phyloP scores from a whole-genome alignment of 2,888 invertebrate genomes.

The Drosophila formosana region DNA sequence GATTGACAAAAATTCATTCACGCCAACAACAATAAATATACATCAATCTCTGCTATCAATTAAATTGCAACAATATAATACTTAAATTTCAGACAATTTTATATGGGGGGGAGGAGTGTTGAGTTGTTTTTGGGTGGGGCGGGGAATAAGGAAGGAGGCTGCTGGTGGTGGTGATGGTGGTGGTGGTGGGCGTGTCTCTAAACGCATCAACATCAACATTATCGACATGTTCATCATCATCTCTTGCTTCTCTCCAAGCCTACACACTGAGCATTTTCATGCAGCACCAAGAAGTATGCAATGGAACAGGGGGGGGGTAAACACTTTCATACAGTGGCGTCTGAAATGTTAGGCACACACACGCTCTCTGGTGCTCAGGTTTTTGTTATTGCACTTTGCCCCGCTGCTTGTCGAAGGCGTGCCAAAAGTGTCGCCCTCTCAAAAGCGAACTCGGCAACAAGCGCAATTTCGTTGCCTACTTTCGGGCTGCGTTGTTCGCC shows the following conservation, averaged over 20 bases:
- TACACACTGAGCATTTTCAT: slow-evolving; percentile 36
- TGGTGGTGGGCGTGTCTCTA: slow-evolving; percentile 13
- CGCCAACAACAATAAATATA: slow-evolving; percentile 53
- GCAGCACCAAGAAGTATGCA: slow-evolving; percentile 52
- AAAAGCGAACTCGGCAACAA: background rate
- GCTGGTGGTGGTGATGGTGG: slow-evolving; percentile 17
- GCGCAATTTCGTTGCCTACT: slow-evolving; percentile 11
- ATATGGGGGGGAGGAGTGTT: slow-evolving; percentile 24
- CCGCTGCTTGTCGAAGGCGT: slow-evolving; percentile 20
- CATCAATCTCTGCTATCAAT: slow-evolving; percentile 19
- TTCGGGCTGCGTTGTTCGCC: background rate
- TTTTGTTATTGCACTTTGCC: background rate
- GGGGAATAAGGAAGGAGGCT: slow-evolving; percentile 21
- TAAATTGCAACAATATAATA: slow-evolving; percentile 56
- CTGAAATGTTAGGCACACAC: slow-evolving; percentile 18
- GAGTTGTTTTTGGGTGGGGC: slow-evolving; percentile 46
- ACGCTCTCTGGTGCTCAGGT: too few relatives aligned
- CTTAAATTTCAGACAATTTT: slow-evolving; percentile 57
- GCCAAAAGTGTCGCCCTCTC: slow-evolving; percentile 1
- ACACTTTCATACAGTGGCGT: slow-evolving; percentile 28
- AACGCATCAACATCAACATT: slow-evolving; percentile 14
- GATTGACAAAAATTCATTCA: slow-evolving; percentile 49
- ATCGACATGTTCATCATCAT: slow-evolving; percentile 6
- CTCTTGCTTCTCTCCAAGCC: background rate
- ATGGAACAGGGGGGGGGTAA: slow-evolving; percentile 16